Conservation (phyloP, 2,113 vertebrate species). For the Prochilodus magdalenae region DNA sequence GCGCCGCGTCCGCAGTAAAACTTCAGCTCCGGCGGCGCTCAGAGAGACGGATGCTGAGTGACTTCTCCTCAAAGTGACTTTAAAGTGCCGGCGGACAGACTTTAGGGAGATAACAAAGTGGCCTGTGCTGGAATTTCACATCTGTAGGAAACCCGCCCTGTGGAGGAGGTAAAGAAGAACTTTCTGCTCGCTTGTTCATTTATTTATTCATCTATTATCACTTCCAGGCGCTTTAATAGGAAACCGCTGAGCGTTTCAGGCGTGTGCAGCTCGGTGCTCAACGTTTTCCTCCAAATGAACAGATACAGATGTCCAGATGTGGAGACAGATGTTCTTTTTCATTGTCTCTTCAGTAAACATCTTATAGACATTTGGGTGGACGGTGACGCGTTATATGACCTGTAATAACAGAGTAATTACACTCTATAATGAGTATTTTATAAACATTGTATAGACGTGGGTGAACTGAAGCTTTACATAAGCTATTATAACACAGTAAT, state of each 20-base stretch:
- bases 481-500: not conserved
- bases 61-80: not conserved
- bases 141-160: conserved; percentile 15
- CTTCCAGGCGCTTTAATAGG: not conserved
- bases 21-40: not conserved
- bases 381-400: not conserved
- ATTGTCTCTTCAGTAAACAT: not conserved
- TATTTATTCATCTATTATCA: not conserved
- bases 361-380: not conserved
- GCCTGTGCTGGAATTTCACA: conserved; percentile 12
- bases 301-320: conserved; percentile 23
- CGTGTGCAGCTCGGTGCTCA: not conserved
- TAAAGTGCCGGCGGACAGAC: not conserved
- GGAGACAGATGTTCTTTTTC: not conserved
- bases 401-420: not conserved
- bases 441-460: not conserved
- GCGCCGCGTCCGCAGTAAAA: not conserved
- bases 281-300: not conserved
- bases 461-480: not conserved
- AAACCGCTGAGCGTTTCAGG: not conserved
- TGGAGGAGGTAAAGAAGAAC: conserved; percentile 15
- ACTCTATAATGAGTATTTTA: no score
- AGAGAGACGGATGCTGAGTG: not conserved
- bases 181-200: not conserved
- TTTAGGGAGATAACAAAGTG: not conserved